These are phyloP conservation scores for Hydroisotoma schaefferi DNA, from an alignment of 2,888 invertebrate species.

Conservation along the genomic window DNA sequence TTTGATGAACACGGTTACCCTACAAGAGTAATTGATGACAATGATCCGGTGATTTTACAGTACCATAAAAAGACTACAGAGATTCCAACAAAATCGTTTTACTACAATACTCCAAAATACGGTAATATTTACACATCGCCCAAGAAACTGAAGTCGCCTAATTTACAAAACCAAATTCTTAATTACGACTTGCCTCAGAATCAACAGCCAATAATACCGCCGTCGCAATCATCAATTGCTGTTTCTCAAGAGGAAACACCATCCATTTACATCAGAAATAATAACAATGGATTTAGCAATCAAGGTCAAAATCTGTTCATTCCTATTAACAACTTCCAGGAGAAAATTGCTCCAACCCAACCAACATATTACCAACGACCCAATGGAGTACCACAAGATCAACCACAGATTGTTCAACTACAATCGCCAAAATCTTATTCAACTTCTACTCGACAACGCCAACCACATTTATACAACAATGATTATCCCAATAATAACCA, in stretches of 20 bases:
- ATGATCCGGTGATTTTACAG: slow-evolving; percentile 21
- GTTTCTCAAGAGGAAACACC: slow-evolving; percentile 13
- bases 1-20: slow-evolving; percentile 47
- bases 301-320: slow-evolving; percentile 22
- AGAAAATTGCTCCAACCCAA: slow-evolving; percentile 21
- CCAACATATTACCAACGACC: slow-evolving; percentile 4
- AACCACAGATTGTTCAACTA: slow-evolving; percentile 27
- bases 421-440: slow-evolving; percentile 28
- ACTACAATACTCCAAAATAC: slow-evolving; percentile 44
- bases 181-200: neutral
- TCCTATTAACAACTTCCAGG: slow-evolving; percentile 25
- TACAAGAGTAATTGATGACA: slow-evolving; percentile 40
- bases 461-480: slow-evolving; percentile 37
- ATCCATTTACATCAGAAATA: slow-evolving; percentile 7
- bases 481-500: slow-evolving; percentile 23
- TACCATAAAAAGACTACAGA: slow-evolving; percentile 40
- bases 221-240: slow-evolving; percentile 20
- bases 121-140: slow-evolving; percentile 38
- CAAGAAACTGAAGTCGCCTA: slow-evolving; percentile 16
- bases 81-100: slow-evolving; percentile 39
- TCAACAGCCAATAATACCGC: slow-evolving; percentile 9
- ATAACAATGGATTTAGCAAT: slow-evolving; percentile 9
- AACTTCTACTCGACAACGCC: slow-evolving; percentile 21
- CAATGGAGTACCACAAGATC: slow-evolving; percentile 10
- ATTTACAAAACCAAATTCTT: neutral